Evolutionary conservation across 2,888 invertebrate species (phyloP).

Genomic region (Macrosiphum euphorbiae): DNA sequence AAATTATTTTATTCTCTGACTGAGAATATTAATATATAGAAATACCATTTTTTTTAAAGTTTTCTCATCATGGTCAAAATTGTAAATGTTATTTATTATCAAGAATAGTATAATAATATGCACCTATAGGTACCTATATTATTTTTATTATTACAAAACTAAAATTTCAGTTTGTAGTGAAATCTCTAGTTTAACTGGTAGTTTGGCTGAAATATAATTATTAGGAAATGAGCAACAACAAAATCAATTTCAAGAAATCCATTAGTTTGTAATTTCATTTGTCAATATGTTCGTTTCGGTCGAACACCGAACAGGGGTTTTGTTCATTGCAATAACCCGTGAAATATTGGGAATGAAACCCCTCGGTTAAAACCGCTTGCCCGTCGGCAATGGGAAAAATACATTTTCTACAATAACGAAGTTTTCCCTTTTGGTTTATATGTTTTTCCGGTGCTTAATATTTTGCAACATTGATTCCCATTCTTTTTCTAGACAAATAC

Average conservation of each 20-base stretch:
- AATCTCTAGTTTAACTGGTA: not conserved
- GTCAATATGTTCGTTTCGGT: slow-evolving; percentile 61
- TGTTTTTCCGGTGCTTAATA: slow-evolving; percentile 52
- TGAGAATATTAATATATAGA: not conserved
- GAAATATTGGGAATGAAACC: slow-evolving; percentile 54
- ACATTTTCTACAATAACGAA: slow-evolving; percentile 52
- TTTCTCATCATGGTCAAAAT: not conserved
- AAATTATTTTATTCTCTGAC: not conserved
- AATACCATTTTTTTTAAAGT: not conserved
- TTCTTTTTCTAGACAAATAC: slow-evolving; percentile 40
- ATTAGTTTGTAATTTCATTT: slow-evolving; percentile 63
- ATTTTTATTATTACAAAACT: not conserved
- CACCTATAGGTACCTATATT: too few species aligned
- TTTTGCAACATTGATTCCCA: slow-evolving; percentile 8
- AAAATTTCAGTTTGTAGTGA: not conserved
- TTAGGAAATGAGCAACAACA: slow-evolving; percentile 40
- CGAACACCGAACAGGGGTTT: slow-evolving; percentile 55
- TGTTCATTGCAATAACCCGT: slow-evolving; percentile 61
- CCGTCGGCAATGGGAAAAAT: slow-evolving; percentile 49
- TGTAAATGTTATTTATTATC: not conserved
- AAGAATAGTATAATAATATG: not conserved
- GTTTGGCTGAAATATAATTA: slow-evolving; percentile 36
- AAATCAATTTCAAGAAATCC: slow-evolving; percentile 62
- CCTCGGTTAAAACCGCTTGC: slow-evolving; percentile 44
- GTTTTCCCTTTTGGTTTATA: slow-evolving; percentile 55